Evolutionary conservation across 2,888 invertebrate genomes (phyloP), one percentile per base, ranked within the genome.

Genomic region (Tipula vernalis): DNA sequence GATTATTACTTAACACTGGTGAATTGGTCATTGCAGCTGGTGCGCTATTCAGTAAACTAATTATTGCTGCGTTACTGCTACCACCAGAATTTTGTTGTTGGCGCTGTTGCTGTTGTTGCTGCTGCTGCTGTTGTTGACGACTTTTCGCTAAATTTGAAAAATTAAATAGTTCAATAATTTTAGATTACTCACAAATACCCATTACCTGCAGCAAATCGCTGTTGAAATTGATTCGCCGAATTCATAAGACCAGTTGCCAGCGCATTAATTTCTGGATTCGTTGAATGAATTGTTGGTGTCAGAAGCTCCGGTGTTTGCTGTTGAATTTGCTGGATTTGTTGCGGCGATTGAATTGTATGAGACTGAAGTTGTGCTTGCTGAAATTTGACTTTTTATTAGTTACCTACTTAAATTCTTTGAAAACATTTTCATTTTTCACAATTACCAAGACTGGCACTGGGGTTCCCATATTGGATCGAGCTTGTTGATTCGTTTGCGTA

Each of bases 181-280:
- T 28, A 28, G 28, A 28, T 28, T 28, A 28, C 28, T 28, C 8
- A 87, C 39, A 6, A 6, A 71, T 12, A 71, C 28, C 93, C 92
- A n/a, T 86, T 89, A 91, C 91, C 91, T 87, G 91, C 91, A 88
- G 92, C 93, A 71, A 71, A 71, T 88, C 94, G 94, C 90, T 95
- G 95, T 90, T 95, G 95, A 90, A 95, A 96, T 90, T 96, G 96
- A 90, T 96, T 96, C 83, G 95, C 95, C 8, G 95, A 95, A 90
- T 96, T 96, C 95, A 96, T 96, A 57, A 96, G 94, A 90, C 95
- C 96, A 88, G 95, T 96, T 88, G 95, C 95, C 89, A 96, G 93
- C 86, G 96, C 96, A 90, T 94, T 96, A 89, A 96, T 96, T 87
- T 95, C 95, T 44, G 91, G 90, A 88, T 93, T 93, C 10, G 89